Base-by-base conservation (phyloP, 2,888 invertebrate species). In the Elmis aenea region DNA sequence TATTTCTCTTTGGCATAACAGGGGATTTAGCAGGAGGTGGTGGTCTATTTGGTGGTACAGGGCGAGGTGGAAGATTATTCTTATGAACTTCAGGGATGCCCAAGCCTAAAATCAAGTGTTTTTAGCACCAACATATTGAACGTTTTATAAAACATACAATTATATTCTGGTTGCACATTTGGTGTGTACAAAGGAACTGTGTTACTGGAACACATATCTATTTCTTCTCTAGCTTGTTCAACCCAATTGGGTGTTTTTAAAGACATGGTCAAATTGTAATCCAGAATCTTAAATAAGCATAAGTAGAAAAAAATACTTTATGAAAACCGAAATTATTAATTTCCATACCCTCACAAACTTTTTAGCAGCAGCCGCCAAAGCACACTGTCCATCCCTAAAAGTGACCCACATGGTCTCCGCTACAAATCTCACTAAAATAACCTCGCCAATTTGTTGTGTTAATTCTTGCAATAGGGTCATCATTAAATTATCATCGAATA, bases 361-460 rank as follows among this genome's bases (percentile, higher is more conserved):
- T 24, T 54, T 69, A 15, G 69, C 67, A 0, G 69, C 70, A 1
- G 88, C 88, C 39, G 82, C 80, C 12, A 97, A 66, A 2, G 95
- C 95, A 49, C 85, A 83, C 59, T 87, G 84, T 0, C 95, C 93
- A 58, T 90, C 88, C 51, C 88, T 78, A 63, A 95, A 94, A 5
- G 94, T 92, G 13, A 96, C 81, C 83, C 91, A 90, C 72, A 96
- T 82, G 9, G 87, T 84, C 40, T 82, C 86, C 13, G 84, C 89
- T 9, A 93, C 85, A 67, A 94, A 94, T 45, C 94, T 79, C 3
- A 94, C 89, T 26, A 95, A 74, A 27, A 93, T 87, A 0, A 92
- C 88, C 66, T 91, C 90, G 3, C 94, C 94, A 54, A 88, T 83
- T n/a, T n/a, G n/a, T 50, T 85, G 83, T 1, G 85, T 79, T 34